Conservation (phyloP, 2,113 vertebrate species). For the Lates calcarifer region DNA sequence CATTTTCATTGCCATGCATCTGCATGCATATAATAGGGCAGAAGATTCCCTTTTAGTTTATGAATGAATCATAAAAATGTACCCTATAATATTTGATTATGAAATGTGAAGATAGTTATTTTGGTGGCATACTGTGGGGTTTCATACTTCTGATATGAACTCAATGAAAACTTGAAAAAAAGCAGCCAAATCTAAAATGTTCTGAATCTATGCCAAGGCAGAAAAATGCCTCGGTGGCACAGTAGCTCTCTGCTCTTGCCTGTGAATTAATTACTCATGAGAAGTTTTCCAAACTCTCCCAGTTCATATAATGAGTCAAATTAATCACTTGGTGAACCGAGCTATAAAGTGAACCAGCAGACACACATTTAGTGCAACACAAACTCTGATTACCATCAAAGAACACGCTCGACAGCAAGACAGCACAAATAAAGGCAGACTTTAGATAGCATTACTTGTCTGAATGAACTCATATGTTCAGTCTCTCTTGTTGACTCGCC, state of each 20-base stretch:
- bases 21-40: not conserved
- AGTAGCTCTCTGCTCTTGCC: conserved; percentile 34
- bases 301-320: conserved; percentile 61
- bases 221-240: conserved; percentile 39
- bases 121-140: not conserved
- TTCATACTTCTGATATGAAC: not conserved
- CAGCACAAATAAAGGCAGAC: conserved; percentile 38
- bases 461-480: conserved; percentile 38
- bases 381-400: conserved; percentile 55
- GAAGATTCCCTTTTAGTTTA: not conserved
- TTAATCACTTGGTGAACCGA: conserved; percentile 60
- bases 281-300: conserved; percentile 48
- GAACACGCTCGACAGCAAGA: conserved; percentile 29
- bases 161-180: conserved; percentile 8
- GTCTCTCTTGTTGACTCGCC: conserved; percentile 11
- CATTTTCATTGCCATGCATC: not conserved
- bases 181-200: conserved; percentile 11
- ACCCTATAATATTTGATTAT: not conserved
- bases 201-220: conserved; percentile 23
- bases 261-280: conserved; percentile 46
- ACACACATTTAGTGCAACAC: conserved; percentile 36
- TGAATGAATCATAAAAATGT: not conserved
- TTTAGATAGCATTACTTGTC: conserved; percentile 34
- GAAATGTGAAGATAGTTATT: not conserved
- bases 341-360: conserved; percentile 56